Conservation (phyloP, 1,140 invertebrate species). For the Coboldia fuscipes region DNA sequence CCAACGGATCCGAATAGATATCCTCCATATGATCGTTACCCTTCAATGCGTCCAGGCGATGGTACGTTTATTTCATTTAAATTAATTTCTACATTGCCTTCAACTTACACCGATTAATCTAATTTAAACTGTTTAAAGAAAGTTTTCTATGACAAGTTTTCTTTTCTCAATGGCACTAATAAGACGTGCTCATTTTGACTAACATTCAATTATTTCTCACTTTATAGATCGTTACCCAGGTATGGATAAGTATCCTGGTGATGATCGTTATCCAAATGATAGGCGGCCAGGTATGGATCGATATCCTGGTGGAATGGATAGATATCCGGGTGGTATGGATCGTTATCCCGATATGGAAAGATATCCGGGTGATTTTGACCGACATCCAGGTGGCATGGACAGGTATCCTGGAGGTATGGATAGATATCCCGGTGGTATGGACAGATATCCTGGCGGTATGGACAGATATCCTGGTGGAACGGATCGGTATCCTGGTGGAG, state of each 20-base stretch:
- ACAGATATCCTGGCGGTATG: slow-evolving; percentile 14
- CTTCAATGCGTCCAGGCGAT: not conserved
- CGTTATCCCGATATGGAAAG: slow-evolving; percentile 11
- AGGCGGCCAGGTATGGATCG: slow-evolving; percentile 18
- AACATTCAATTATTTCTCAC: too few species aligned
- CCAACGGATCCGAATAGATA: slow-evolving; percentile 14
- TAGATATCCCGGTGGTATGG: slow-evolving; percentile 16
- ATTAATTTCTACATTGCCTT: too few species aligned
- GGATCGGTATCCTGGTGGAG: slow-evolving; percentile 10
- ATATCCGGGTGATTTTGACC: slow-evolving; percentile 16
- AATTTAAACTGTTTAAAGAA: too few species aligned
- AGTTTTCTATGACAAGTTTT: too few species aligned
- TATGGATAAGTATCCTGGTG: slow-evolving; percentile 20
- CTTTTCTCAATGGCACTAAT: too few species aligned
- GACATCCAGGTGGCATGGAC: slow-evolving; percentile 17
- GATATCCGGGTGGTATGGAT: slow-evolving; percentile 7
- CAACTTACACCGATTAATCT: too few species aligned
- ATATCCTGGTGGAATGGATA: slow-evolving; percentile 11
- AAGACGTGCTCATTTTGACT: too few species aligned
- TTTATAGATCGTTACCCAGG: slow-evolving; percentile 12
- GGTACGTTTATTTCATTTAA: too few species aligned
- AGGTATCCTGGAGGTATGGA: slow-evolving; percentile 13
- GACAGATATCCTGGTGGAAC: slow-evolving; percentile 18
- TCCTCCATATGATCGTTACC: slow-evolving; percentile 13
- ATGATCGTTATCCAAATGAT: slow-evolving; percentile 26